phyloP scores from a whole-genome alignment of 1,140 invertebrate species.

The Eubasilissa regina region DNA sequence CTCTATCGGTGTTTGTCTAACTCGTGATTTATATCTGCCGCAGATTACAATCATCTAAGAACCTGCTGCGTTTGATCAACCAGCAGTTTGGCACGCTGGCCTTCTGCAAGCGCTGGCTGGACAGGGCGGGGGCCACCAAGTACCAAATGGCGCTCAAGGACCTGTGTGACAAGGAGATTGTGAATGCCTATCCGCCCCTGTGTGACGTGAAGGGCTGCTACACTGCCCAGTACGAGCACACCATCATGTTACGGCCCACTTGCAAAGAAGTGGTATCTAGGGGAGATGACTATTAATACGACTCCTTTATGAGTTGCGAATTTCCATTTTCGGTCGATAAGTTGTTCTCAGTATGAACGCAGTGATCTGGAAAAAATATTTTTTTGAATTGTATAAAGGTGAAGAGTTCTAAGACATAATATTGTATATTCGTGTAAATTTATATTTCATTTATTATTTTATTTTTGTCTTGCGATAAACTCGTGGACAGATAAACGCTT shows the following conservation, averaged over 20 bases:
- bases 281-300: slow-evolving; percentile 88
- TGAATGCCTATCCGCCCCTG: slow-evolving; percentile 98
- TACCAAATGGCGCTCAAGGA: slow-evolving; percentile 99
- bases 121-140: slow-evolving; percentile 95
- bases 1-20: too few relatives aligned
- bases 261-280: slow-evolving; percentile 98
- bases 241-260: slow-evolving; percentile 96
- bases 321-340: too few relatives aligned
- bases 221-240: slow-evolving; percentile 99
- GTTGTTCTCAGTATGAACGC: too few relatives aligned
- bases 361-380: too few relatives aligned
- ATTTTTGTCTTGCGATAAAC: too few relatives aligned
- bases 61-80: slow-evolving; percentile 95
- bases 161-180: slow-evolving; percentile 95
- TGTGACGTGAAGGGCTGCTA: slow-evolving; percentile 99
- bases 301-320: too few relatives aligned
- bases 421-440: too few relatives aligned
- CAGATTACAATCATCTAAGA: slow-evolving; percentile 93
- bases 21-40: too few relatives aligned
- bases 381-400: too few relatives aligned
- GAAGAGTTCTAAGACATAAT: too few relatives aligned
- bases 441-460: too few relatives aligned
- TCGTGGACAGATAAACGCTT: too few relatives aligned
- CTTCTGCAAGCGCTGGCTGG: slow-evolving; percentile 99
- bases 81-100: slow-evolving; percentile 98